Evolutionary conservation across 2,888 invertebrate genomes (phyloP), one percentile per base, ranked within the genome.

Genomic region (Drosophila lacicola): DNA sequence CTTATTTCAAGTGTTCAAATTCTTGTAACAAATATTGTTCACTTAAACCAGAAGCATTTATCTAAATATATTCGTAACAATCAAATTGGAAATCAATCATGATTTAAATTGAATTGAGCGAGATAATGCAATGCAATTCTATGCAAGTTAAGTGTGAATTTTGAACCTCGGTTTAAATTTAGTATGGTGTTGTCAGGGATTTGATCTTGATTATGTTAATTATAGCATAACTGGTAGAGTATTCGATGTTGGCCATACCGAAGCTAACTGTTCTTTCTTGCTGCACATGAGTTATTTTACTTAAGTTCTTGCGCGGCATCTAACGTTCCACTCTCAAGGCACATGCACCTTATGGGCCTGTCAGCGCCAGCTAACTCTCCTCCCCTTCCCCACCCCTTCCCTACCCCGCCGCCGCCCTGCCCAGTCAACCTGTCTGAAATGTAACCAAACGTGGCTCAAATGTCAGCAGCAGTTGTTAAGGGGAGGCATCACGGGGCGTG

Each of bases 201-300:
- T 25, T 25, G 25, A 25, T 25, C 25, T 21, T 21, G 5, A 14
- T 25, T 25, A 25, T 25, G n/a, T 14, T 14, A 11, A 5, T 3
- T 10, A 1, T 17, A 8, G 25, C 25, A 6, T 8, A 25, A 17
- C 13, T 13, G 17, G n/a, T 11, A 70, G 72, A n/a, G 71, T 51
- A 68, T 36, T 2, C n/a, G 8, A 11, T 19, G 3, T 46, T 25
- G 45, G 44, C 4, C 41, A 14, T n/a, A 0, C 10, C 10, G 17
- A 29, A 25, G 37, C 17, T 33, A 39, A 50, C 56, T 50, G 67
- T 67, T 69, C 50, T 53, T 71, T 68, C 78, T 81, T 80, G 84
- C 78, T 88, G 82, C 89, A 83, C 83, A 83, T 83, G 83, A 83
- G 83, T 88, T 83, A 83, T 86, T 82, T 83, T 83, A 88, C 83